Evolutionary conservation across 2,797 vertebrate genomes (phyloP).

Genomic region (Columba guinea): DNA sequence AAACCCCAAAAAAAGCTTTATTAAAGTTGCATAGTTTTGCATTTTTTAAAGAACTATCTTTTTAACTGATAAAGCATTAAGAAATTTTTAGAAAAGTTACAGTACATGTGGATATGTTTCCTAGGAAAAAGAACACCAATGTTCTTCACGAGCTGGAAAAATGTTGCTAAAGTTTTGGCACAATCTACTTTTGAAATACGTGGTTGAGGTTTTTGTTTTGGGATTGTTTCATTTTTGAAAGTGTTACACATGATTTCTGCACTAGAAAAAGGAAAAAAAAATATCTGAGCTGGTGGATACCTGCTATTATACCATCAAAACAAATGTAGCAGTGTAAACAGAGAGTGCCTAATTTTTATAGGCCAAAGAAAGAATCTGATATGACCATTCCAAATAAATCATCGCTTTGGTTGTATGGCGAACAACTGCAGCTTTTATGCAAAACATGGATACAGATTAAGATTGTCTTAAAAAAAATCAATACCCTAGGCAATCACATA

Average conservation of each 20-base stretch:
- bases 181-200: not conserved
- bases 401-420: not conserved
- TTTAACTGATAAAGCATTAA: not conserved
- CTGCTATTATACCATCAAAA: not conserved
- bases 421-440: not conserved
- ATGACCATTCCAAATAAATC: not conserved
- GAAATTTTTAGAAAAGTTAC: not conserved
- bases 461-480: not conserved
- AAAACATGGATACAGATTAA: not conserved
- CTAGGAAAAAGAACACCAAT: not conserved
- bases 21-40: constrained; percentile 55
- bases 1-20: constrained; percentile 57
- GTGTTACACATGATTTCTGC: not conserved
- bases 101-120: not conserved
- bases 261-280: not conserved
- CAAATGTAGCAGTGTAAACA: not conserved
- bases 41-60: not conserved
- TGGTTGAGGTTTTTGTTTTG: not conserved
- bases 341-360: not conserved
- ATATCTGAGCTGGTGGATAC: not conserved
- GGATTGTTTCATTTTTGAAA: not conserved
- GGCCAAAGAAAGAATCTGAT: not conserved
- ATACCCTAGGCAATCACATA: not conserved
- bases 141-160: not conserved
- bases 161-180: not conserved